Evolutionary conservation across 2,113 vertebrate species (phyloP).

Genomic region (Tichodroma muraria): DNA sequence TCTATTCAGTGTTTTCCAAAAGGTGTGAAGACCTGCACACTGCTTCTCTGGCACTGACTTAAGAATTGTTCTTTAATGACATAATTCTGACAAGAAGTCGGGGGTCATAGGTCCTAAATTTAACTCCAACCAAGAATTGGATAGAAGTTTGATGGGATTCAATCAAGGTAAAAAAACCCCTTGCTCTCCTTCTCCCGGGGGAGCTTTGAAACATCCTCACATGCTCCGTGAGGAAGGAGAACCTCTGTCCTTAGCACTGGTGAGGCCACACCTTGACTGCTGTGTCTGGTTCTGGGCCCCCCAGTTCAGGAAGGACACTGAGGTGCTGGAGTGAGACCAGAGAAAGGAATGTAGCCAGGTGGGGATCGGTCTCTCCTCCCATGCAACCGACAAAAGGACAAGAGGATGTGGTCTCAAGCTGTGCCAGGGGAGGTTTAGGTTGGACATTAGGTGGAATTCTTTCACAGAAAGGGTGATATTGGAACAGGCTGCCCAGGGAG

Average conservation of each 20-base stretch:
- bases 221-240: rapidly evolving
- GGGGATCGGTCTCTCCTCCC: background rate
- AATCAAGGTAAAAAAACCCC: rapidly evolving
- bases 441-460: background rate
- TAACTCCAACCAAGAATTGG: no score
- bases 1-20: background rate
- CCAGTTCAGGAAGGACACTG: background rate
- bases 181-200: rapidly evolving
- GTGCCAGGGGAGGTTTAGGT: background rate
- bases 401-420: background rate
- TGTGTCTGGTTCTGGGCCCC: background rate
- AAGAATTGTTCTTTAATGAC: background rate
- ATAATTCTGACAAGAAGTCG: background rate
- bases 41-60: background rate
- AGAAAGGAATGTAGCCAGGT: background rate
- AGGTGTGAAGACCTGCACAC: background rate
- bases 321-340: background rate
- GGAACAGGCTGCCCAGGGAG: background rate
- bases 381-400: background rate
- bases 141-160: rapidly evolving
- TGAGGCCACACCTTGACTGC: background rate
- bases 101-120: background rate
- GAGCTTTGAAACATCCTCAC: background rate
- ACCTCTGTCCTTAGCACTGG: background rate
- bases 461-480: background rate